phyloP scores from a whole-genome alignment of 1,140 invertebrate species.

The Harpegnathos saltator region DNA sequence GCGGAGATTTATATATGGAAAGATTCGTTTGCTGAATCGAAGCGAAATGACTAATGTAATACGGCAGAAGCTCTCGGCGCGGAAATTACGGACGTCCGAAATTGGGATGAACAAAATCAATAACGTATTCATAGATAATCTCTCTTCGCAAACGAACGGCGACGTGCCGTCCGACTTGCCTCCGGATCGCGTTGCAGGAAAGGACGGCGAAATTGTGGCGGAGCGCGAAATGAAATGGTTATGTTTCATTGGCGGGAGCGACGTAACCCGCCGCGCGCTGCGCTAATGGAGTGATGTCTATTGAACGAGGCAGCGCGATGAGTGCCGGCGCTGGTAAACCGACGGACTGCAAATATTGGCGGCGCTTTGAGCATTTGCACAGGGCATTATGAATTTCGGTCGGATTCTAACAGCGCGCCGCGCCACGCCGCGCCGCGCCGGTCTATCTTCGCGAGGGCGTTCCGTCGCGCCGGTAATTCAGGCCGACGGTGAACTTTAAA shows the following conservation, averaged over 20 bases:
- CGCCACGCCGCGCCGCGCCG: neutral
- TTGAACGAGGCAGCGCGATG: slow-evolving; percentile 44
- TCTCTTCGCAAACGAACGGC: slow-evolving; percentile 20
- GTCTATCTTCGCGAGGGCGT: neutral
- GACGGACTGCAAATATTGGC: slow-evolving; percentile 35
- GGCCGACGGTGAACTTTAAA: slow-evolving; percentile 64
- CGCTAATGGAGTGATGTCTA: slow-evolving; percentile 53
- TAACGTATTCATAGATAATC: slow-evolving; percentile 32
- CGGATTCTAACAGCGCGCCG: neutral
- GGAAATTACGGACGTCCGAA: slow-evolving; percentile 18
- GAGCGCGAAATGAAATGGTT: slow-evolving; percentile 53
- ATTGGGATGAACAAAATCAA: slow-evolving; percentile 29
- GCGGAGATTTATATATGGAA: neutral
- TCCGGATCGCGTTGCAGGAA: slow-evolving; percentile 20
- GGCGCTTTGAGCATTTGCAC: slow-evolving; percentile 31
- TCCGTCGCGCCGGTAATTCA: slow-evolving; percentile 35
- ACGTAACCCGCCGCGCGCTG: neutral
- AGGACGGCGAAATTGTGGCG: slow-evolving; percentile 28
- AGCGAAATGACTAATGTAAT: neutral
- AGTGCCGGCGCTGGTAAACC: slow-evolving; percentile 25
- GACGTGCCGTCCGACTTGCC: neutral
- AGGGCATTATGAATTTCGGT: slow-evolving; percentile 49
- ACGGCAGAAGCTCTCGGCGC: slow-evolving; percentile 8
- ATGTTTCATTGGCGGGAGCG: slow-evolving; percentile 60
- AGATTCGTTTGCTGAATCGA: neutral